Evolutionary conservation across 2,113 vertebrate species (phyloP).

Genomic region (Ophthalmolycus amberensis): DNA sequence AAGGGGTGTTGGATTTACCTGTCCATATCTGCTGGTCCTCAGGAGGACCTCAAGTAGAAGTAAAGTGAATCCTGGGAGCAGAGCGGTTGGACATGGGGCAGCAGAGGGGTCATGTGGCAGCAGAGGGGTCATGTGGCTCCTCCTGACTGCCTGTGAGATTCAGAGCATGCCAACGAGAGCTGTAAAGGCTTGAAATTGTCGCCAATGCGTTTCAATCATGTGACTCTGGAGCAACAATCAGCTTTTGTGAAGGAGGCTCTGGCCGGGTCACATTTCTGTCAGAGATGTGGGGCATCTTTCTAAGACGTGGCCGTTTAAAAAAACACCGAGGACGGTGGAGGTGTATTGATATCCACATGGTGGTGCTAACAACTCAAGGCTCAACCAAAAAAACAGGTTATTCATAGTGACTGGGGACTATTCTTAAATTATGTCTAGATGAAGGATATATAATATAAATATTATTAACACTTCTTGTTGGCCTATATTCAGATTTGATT

Average conservation of each 20-base stretch:
- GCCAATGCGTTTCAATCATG: constrained; percentile 74
- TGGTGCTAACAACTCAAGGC: constrained; percentile 48
- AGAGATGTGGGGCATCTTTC: not conserved
- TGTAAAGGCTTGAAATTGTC: constrained; percentile 71
- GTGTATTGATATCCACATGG: constrained; percentile 35
- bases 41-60: constrained; percentile 16
- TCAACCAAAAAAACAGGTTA: not conserved
- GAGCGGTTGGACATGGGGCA: not conserved
- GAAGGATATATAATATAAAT: not conserved
- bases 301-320: not conserved
- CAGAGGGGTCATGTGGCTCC: not conserved
- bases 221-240: constrained; percentile 48
- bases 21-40: constrained; percentile 67
- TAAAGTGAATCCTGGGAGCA: not conserved
- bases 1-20: constrained; percentile 55
- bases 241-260: constrained; percentile 23
- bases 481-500: not conserved
- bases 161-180: constrained; percentile 1
- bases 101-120: no score
- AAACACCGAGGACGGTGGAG: no score
- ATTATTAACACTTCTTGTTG: not conserved
- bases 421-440: not conserved
- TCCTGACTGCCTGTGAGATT: constrained; percentile 27
- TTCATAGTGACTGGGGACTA: not conserved
- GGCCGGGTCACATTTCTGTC: constrained; percentile 31